Evolutionary conservation across 2,888 invertebrate genomes (phyloP).

Genomic region (Carterocephalus palaemon): DNA sequence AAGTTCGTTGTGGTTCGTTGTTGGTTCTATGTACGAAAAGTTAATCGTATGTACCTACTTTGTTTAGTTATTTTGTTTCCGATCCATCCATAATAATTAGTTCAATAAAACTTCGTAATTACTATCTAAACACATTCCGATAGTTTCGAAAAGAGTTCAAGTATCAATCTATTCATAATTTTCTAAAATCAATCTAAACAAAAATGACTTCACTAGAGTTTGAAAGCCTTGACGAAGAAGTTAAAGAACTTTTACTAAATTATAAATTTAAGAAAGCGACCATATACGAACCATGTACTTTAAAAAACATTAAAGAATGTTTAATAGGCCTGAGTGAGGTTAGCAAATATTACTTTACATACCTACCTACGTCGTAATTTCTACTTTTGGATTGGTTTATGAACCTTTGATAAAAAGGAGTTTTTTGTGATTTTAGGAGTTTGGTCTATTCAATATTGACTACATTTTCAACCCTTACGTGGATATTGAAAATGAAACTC

Average conservation of each 20-base stretch:
- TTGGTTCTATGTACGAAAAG: too few relatives aligned
- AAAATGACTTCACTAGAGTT: constrained; percentile 37
- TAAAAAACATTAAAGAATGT: constrained; percentile 61
- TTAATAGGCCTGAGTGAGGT: constrained; percentile 67
- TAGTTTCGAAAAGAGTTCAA: too few relatives aligned
- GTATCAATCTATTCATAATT: too few relatives aligned
- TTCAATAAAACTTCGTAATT: too few relatives aligned
- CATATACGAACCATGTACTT: constrained; percentile 62
- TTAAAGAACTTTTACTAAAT: constrained; percentile 64
- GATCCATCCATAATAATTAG: too few relatives aligned
- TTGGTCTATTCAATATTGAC: constrained; percentile 57
- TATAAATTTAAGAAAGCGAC: constrained; percentile 66
- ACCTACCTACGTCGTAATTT: too few relatives aligned
- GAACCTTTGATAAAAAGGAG: neutral
- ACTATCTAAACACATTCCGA: too few relatives aligned
- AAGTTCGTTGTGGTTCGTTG: too few relatives aligned
- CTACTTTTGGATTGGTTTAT: neutral
- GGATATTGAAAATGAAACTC: constrained; percentile 46
- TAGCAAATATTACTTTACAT: constrained; percentile 22
- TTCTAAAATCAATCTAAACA: too few relatives aligned
- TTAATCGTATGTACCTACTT: too few relatives aligned
- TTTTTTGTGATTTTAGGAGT: constrained; percentile 45
- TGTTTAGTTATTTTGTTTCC: too few relatives aligned
- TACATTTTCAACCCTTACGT: constrained; percentile 65
- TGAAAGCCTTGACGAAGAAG: constrained; percentile 64